Percentiles rank a stretch among this genome's conserved stretches.
Evolutionary conservation across 2,888 invertebrate genomes (phyloP).

Genomic region (Conomelus anceps): DNA sequence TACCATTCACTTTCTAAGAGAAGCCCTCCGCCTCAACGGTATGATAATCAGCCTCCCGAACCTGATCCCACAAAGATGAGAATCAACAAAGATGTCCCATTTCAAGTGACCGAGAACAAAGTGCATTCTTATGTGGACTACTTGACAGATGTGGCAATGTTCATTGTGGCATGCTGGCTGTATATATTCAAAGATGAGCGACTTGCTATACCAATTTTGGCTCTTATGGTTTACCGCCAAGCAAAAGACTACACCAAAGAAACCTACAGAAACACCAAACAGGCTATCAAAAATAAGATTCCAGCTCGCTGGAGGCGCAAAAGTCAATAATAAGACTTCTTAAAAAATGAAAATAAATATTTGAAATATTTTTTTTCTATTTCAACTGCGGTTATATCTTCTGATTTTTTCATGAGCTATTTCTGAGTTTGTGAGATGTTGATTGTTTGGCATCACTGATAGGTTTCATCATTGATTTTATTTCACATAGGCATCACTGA

Average conservation of each 20-base stretch:
- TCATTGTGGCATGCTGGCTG: constrained; percentile 70
- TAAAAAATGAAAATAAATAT: too few species aligned
- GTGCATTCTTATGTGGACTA: constrained; percentile 54
- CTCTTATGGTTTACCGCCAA: constrained; percentile 69
- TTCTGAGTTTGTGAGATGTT: too few species aligned
- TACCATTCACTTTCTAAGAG: not conserved
- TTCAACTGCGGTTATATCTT: too few species aligned
- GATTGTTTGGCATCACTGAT: too few species aligned
- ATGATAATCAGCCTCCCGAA: too few species aligned
- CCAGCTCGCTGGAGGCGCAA: not conserved
- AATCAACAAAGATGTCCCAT: not conserved
- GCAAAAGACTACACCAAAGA: constrained; percentile 49
- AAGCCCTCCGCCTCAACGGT: not conserved
- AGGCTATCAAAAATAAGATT: not conserved
- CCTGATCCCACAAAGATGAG: not conserved
- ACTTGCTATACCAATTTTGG: constrained; percentile 69
- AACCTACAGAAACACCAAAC: not conserved
- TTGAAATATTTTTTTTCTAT: too few species aligned
- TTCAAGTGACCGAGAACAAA: constrained; percentile 13
- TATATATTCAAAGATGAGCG: constrained; percentile 74
- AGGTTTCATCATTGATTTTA: too few species aligned
- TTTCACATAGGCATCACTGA: too few species aligned
- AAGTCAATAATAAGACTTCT: not conserved
- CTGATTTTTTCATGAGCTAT: too few species aligned
- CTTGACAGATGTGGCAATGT: constrained; percentile 64